Base-by-base conservation (phyloP, 2,888 invertebrate species). In the Rotaria magnacalcarata region DNA sequence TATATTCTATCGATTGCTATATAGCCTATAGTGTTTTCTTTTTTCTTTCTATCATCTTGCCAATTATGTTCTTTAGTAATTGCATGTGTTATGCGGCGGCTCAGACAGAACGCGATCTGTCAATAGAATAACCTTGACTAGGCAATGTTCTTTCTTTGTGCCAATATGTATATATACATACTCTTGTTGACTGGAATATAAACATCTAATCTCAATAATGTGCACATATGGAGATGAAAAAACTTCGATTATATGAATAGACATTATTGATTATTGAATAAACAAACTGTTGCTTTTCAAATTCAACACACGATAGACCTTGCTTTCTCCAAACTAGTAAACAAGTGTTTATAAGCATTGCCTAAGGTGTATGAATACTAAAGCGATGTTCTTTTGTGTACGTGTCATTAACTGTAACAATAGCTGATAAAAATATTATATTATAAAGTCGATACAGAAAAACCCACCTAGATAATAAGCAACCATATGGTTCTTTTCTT, bases 61-160 rank as follows among this genome's bases (percentile, higher is more conserved):
- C 67, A 67, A 67, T 67, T 67, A 67, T 67, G 67, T 27, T 67
- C 67, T 52, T 27, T 67, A 67, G 67, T 67, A 67, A 67, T 67
- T 67, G 67, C 34, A 67, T 67, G 27, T 67, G 67, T 67, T 67
- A 67, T 67, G 11, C 67, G 27, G 14, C 27, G 67, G 34, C 67
- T 67, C 14, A 11, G 67, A 67, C 14, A 67, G 67, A 67, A 34
- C 27, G 67, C 67, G 5, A 27, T 67, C 67, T 67, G 27, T 67
- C 67, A 34, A 34, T 34, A 16, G 14, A 11, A 67, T 67, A 67
- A 67, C 67, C 67, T 67, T 67, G 67, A 67, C 67, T 34, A 34
- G 10, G 27, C 67, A 67, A 34, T 67, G 67, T 67, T 67, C 67
- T 34, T 27, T 34, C 67, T 52, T 67, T 27, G 27, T 67, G 2